Base-by-base conservation (phyloP, 2,797 vertebrate species). In the Cryptoblepharus egeriae region DNA sequence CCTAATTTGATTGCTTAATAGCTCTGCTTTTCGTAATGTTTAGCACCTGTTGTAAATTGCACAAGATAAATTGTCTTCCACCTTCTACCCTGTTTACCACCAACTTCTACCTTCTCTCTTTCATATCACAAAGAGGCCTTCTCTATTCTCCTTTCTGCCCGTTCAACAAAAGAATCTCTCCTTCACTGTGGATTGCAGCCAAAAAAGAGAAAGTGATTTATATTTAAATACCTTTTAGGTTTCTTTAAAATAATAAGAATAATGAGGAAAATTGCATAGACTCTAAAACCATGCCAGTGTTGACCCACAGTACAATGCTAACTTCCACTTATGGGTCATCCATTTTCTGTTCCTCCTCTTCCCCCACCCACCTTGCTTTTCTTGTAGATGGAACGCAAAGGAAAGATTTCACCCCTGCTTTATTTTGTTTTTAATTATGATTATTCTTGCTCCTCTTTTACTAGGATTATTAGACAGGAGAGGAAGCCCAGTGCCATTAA, bases 1-100 rank as follows among this genome's bases (percentile, higher is more conserved):
- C 93, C 96, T 96, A 95, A 96, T 96, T 96, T 96, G 95, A 96
- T 96, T 96, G 95, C 95, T 96, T 96, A 96, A 96, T 95, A 96
- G 96, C 95, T 94, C 94, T 94, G 93, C 92, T 95, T 96, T 96
- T 95, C 30, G 84, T 95, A 95, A 95, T 96, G 96, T 95, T 96
- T 96, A 96, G 96, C 96, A 96, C 96, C 96, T 96, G 96, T 95
- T 96, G 95, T 96, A 96, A 96, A 96, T 95, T 95, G 95, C 94
- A 92, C 91, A 95, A 94, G 94, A 95, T 94, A 96, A 95, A 96
- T 95, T 64, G 88, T 93, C 92, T 95, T 94, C 90, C 91, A 92
- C 90, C 90, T 91, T 95, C 89, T 85, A 92, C 65, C 22, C 68
- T 93, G 92, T 95, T 95, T 96, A 93, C 88, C 92, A 92, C 94